Percentiles rank a stretch among this genome's conserved stretches.
Conservation (phyloP, 2,888 invertebrate species). For the Apotomis turbidana region DNA sequence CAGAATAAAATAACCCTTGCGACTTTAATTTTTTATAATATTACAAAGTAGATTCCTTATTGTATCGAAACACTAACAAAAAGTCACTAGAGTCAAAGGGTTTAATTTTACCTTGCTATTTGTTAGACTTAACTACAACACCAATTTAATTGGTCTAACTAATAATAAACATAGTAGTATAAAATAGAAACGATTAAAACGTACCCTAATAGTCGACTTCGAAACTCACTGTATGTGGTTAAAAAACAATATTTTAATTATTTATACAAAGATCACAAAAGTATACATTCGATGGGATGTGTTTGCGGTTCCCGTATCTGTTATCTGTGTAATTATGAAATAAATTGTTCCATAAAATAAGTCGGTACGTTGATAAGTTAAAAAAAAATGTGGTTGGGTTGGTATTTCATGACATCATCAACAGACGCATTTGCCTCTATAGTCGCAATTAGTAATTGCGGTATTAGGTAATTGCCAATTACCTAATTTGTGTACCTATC, state of each 20-base stretch:
- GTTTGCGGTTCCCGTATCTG: too few species aligned
- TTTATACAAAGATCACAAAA: background rate
- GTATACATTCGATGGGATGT: too few species aligned
- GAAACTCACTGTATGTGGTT: constrained; percentile 18
- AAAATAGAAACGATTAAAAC: constrained; percentile 47
- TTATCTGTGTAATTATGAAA: too few species aligned
- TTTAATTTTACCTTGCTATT: constrained; percentile 10
- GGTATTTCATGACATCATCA: too few species aligned
- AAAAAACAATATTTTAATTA: background rate
- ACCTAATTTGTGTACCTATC: too few species aligned
- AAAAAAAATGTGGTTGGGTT: too few species aligned
- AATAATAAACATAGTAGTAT: constrained; percentile 46
- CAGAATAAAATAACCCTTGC: background rate
- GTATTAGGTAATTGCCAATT: too few species aligned
- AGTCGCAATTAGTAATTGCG: too few species aligned
- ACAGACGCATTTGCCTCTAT: too few species aligned
- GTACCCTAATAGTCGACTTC: constrained; percentile 13
- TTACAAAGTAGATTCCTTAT: too few species aligned
- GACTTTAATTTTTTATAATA: background rate
- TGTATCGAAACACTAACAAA: background rate
- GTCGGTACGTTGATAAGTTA: too few species aligned
- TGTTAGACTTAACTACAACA: constrained; percentile 34
- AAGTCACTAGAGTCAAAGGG: background rate
- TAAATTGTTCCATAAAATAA: too few species aligned
- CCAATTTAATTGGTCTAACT: constrained; percentile 49